Conservation (phyloP, 1,140 invertebrate genomes). For the Drosophila tani region DNA sequence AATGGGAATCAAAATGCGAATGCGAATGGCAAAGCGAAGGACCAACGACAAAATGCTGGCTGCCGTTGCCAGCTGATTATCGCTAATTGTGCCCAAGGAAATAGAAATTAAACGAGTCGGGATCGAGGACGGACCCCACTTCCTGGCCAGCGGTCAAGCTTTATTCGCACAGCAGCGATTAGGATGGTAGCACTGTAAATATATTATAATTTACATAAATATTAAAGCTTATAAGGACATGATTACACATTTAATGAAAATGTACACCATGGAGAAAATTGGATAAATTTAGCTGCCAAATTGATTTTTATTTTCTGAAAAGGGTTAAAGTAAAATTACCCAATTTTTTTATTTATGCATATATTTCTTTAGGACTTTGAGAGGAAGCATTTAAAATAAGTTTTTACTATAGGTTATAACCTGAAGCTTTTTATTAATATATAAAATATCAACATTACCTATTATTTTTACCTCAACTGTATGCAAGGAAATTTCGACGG, state of each 20-base stretch:
- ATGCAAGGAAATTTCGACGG: neutral
- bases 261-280: too few relatives aligned
- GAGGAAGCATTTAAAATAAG: too few relatives aligned
- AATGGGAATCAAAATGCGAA: conserved; percentile 44
- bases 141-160: conserved; percentile 24
- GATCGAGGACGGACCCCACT: conserved; percentile 18
- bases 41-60: conserved; percentile 39
- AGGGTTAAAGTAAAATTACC: too few relatives aligned
- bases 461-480: neutral
- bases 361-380: too few relatives aligned
- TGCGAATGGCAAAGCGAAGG: conserved; percentile 37
- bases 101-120: conserved; percentile 63
- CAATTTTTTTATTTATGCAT: too few relatives aligned
- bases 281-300: too few relatives aligned
- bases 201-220: neutral
- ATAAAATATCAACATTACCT: neutral
- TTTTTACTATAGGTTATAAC: too few relatives aligned
- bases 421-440: too few relatives aligned
- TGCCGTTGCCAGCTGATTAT: conserved; percentile 67
- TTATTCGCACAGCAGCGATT: neutral
- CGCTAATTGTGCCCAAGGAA: conserved; percentile 74
- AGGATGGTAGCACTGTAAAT: too few relatives aligned
- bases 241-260: too few relatives aligned
- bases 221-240: too few relatives aligned
- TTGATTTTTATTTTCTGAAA: too few relatives aligned